Evolutionary conservation across 30 jellyfish, hydroid and myxozoan species (phyloP).

Genomic region (Hydra vulgaris): DNA sequence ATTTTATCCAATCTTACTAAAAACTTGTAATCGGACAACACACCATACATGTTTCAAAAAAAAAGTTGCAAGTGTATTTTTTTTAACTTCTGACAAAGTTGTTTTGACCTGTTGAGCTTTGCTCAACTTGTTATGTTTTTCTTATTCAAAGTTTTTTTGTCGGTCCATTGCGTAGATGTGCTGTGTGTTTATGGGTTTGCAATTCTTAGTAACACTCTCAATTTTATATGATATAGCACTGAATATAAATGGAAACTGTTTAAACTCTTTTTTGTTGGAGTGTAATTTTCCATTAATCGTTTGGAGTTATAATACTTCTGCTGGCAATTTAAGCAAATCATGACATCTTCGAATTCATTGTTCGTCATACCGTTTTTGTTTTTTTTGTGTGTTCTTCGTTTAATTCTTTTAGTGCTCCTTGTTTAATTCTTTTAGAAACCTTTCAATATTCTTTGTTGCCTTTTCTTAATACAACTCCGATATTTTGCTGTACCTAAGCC

Average conservation of each 20-base stretch:
- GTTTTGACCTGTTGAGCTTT: slow-evolving; percentile 4
- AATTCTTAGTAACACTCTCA: neutral
- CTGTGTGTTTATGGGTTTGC: slow-evolving; percentile 7
- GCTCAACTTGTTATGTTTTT: neutral
- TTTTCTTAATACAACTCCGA: too few relatives aligned
- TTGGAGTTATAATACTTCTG: neutral
- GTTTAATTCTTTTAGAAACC: neutral
- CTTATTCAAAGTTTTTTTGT: neutral
- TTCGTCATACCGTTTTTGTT: neutral
- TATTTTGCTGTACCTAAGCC: too few relatives aligned
- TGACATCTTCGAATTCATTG: neutral
- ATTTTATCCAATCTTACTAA: too few relatives aligned
- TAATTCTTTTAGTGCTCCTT: too few relatives aligned
- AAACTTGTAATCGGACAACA: too few relatives aligned
- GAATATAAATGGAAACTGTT: slow-evolving; percentile 1
- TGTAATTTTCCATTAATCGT: neutral
- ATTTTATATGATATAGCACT: slow-evolving; percentile 1
- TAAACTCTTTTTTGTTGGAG: neutral
- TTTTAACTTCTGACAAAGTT: slow-evolving; percentile 1
- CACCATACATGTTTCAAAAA: neutral
- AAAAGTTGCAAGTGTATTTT: neutral
- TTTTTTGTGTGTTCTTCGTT: too few relatives aligned
- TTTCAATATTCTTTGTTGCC: neutral
- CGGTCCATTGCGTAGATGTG: slow-evolving; percentile 4
- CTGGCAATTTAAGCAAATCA: neutral